These are phyloP conservation scores for Myiozetetes cayanensis DNA, from an alignment of 2,113 vertebrate genomes.

Conservation along the genomic window DNA sequence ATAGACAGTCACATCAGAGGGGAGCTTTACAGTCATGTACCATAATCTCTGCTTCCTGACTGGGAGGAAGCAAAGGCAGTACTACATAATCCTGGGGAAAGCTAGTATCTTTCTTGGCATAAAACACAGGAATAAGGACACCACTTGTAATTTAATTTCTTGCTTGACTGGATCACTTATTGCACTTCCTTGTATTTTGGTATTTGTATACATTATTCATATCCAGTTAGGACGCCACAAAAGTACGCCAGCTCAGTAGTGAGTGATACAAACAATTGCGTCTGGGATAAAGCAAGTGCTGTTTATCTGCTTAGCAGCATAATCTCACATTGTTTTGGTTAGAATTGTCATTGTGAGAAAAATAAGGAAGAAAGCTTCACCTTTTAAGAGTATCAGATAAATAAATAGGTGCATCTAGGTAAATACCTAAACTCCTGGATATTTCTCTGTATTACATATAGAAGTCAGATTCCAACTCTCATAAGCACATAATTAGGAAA, in stretches of 20 bases:
- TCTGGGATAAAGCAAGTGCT: not conserved
- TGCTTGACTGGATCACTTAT: slow-evolving; percentile 42
- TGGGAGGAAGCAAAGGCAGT: not conserved
- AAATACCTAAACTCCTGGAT: not conserved
- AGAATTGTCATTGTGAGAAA: not conserved
- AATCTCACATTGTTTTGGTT: not conserved
- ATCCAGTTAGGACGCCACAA: not conserved
- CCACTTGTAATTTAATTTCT: slow-evolving; percentile 53
- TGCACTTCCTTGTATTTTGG: slow-evolving; percentile 31
- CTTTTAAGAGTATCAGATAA: not conserved
- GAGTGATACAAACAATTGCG: not conserved
- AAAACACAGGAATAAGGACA: slow-evolving; percentile 22
- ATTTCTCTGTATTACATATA: not conserved
- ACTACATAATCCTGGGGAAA: not conserved
- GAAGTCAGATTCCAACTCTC: not conserved
- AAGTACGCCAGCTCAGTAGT: not conserved
- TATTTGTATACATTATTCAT: slow-evolving; percentile 43
- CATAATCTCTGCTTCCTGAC: not conserved
- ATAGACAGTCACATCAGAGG: not conserved
- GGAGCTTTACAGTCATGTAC: not conserved
- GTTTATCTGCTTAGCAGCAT: not conserved
- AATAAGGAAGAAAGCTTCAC: not conserved
- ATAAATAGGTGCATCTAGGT: not conserved
- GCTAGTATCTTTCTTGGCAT: not conserved
- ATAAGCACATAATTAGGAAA: not conserved